Base-by-base conservation (phyloP, 37 sponge, comb jelly and placozoan species). In the Aplysina aerophoba region DNA sequence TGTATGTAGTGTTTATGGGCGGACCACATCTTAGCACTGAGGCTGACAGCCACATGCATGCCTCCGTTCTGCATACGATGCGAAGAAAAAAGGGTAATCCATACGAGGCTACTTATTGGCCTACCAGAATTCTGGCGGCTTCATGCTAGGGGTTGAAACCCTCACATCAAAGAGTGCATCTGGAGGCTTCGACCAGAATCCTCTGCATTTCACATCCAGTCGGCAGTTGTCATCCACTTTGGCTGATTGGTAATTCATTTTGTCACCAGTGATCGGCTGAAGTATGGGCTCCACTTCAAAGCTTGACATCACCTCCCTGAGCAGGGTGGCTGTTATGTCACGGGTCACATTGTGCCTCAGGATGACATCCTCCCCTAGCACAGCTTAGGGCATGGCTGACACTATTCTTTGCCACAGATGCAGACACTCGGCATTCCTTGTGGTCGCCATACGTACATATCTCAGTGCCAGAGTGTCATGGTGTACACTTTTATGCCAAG, bases 321-420 rank as follows among this genome's bases (percentile, higher is more conserved):
- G 73, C 73, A 71, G 30, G 73, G 13, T 5, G 73, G 73, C 73
- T 35, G 73, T 71, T 71, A 15, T 15, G 37, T 71, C 73, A 44
- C 80, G 56, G 15, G 44, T 79, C 80, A 44, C 58, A 28, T 55
- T 55, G 55, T 79, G 80, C 44, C 80, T 79, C 80, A 79, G 39
- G 55, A 79, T 79, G 55, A 27, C 30, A 79, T 50, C 80, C 80
- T 79, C 80, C 80, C 58, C 30, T 79, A 28, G 80, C 80, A 79
- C 80, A 79, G 36, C 80, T 79, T 50, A 79, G 80, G 53, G 80
- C 55, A 55, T 79, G 80, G 55, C 58, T 79, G 55, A 79, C 80
- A 13, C 44, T 16, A 55, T 79, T 79, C 57, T 79, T 79, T 79
- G 4, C 80, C 80, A 28, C 80, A 79, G 24, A 55, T 55, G 31